Percentiles rank a stretch among this genome's conserved stretches.
Evolutionary conservation across 2,888 invertebrate species (phyloP).

Genomic region (Drosophila siamana): DNA sequence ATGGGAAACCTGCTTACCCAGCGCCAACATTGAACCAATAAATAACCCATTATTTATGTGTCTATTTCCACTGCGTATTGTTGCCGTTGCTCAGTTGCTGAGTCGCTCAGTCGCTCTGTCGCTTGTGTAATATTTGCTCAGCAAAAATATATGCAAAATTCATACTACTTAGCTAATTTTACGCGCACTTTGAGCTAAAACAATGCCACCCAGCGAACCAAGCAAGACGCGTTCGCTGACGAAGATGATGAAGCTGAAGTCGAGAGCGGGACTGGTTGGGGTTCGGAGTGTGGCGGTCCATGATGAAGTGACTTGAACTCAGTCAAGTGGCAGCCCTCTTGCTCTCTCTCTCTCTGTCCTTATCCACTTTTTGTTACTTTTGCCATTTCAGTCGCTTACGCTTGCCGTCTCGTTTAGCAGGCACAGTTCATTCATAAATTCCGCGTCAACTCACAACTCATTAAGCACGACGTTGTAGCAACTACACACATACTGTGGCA

Average conservation of each 20-base stretch:
- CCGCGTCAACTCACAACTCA: constrained; percentile 79
- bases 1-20: constrained; percentile 17
- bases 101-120: constrained; percentile 2
- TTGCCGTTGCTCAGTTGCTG: not conserved
- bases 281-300: constrained; percentile 28
- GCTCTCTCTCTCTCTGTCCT: not conserved
- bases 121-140: constrained; percentile 41
- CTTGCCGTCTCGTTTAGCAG: constrained; percentile 35
- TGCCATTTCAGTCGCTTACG: constrained; percentile 33
- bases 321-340: constrained; percentile 37
- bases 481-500: constrained; percentile 38
- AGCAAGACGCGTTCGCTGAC: constrained; percentile 14
- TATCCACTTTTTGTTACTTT: not conserved
- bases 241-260: no score
- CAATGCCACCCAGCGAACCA: constrained; percentile 52
- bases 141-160: constrained; percentile 64
- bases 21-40: constrained; percentile 46
- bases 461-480: constrained; percentile 68
- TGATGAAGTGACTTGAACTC: constrained; percentile 62
- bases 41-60: constrained; percentile 75
- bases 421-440: constrained; percentile 78
- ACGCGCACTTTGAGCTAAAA: constrained; percentile 77
- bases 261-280: no score
- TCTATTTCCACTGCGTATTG: constrained; percentile 6
- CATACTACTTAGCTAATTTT: constrained; percentile 72